Evolutionary conservation across 2,797 vertebrate species (phyloP), one percentile per base, ranked within the genome.

Genomic region (Rhadinocentrus ornatus): DNA sequence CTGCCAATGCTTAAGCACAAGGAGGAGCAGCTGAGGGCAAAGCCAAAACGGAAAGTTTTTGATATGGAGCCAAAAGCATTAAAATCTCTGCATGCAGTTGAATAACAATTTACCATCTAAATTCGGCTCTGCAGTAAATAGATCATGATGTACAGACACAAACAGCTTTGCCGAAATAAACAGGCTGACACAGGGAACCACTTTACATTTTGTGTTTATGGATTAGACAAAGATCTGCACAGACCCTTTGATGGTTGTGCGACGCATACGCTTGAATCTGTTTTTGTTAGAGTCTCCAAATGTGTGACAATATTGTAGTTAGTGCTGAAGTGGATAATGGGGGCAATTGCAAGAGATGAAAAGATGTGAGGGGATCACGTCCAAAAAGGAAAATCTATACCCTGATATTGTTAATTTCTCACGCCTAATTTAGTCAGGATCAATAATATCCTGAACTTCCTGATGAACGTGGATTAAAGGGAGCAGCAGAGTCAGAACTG

Each of bases 281-380:
- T 78, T 86, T 88, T 73, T 66, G 62, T 82, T 62, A 52, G 72
- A 55, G 31, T 61, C 61, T 85, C 66, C 44, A 65, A 81, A 83
- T 84, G 66, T 84, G 83, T 68, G 62, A 65, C 46, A 69, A 71
- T 46, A 53, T 57, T 53, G 80, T 75, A 77, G 87, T 87, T 78
- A 69, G 80, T 68, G 75, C 71, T 67, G 81, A 89, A 87, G 82
- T 84, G 72, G 82, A 86, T 82, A 91, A 91, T 27, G 63, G 82
- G 90, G 75, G 39, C 81, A 78, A 85, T 94, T 93, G 91, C 77
- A 93, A 94, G 73, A 54, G 72, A 89, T 88, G 75, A 88, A 88
- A 86, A 67, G 70, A 71, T 85, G 80, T 73, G 78, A 89, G 44
- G 59, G 81, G 83, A 86, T 86, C 79, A 73, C 73, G 78, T 75